Conservation (phyloP, 2,888 invertebrate genomes). For the Serripes groenlandicus region DNA sequence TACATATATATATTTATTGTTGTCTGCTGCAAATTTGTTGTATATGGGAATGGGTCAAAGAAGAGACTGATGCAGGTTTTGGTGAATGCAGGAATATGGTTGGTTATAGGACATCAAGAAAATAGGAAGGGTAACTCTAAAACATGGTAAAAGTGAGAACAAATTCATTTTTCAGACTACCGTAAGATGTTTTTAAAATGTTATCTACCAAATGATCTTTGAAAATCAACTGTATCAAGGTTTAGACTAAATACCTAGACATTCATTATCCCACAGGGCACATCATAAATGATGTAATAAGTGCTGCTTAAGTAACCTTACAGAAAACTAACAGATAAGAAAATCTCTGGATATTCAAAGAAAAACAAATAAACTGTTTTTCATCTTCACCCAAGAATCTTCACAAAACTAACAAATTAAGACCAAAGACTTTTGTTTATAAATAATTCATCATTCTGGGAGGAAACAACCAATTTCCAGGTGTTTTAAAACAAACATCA, state of each 20-base stretch:
- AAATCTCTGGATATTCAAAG: not conserved
- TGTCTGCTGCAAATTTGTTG: too few relatives aligned
- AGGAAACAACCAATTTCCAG: not conserved
- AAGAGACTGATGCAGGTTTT: too few relatives aligned
- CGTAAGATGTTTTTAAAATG: too few relatives aligned
- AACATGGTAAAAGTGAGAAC: too few relatives aligned
- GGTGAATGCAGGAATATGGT: too few relatives aligned
- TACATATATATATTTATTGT: too few relatives aligned
- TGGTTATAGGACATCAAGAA: too few relatives aligned
- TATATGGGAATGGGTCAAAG: too few relatives aligned
- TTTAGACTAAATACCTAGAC: not conserved
- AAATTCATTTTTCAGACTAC: too few relatives aligned
- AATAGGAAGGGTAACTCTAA: too few relatives aligned
- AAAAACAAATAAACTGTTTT: conserved; percentile 7
- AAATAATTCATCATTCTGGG: conserved; percentile 18
- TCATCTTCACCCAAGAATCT: conserved; percentile 13
- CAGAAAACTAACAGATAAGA: conserved; percentile 12
- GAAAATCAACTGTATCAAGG: too few relatives aligned
- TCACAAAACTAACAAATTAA: conserved; percentile 21
- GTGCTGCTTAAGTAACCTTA: conserved; percentile 5
- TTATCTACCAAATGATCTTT: too few relatives aligned
- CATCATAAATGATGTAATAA: conserved; percentile 14
- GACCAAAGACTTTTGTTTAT: conserved; percentile 18
- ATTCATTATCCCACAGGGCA: conserved; percentile 3
- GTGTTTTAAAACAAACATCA: conserved; percentile 8